Base-by-base conservation (phyloP, 2,113 vertebrate genomes). In the Globicephala melas region DNA sequence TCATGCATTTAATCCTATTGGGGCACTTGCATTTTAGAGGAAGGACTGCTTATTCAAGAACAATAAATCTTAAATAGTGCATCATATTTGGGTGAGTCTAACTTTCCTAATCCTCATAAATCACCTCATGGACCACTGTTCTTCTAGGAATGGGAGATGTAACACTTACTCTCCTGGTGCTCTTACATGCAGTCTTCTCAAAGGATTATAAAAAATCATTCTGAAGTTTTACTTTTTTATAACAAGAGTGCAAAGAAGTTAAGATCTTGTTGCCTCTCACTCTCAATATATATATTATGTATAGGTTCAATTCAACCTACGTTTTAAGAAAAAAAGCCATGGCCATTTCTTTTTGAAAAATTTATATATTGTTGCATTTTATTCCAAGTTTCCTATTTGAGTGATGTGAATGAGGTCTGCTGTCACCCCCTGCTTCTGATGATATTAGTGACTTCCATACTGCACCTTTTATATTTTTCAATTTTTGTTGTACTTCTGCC, bases 331-430 rank as follows among this genome's bases (percentile, higher is more conserved):
- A 84, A 93, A 94, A 93, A 94, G 47, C 26, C 62, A 97, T 93
- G 94, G 5, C 83, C 60, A 95, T 90, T 28, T 71, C 25, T 80
- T 98, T 94, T 53, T 86, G 73, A 79, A 97, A 95, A 96, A 58
- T 87, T 38, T 89, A 86, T 97, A 83, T 94, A 90, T 26, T 81
- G 47, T 85, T 93, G 5, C 20, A 58, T 68, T 91, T 83, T 97
- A 94, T 95, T 58, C 63, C 28, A 41, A 65, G 8, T 38, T 50
- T 96, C 41, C 74, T 87, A 94, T 94, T 97, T 95, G 96, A 81
- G 36, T 58, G n/a, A 93, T 65, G 25, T 87, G 82, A 76, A 5
- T 93, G 8, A 41, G 47, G 93, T 94, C 81, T 95, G 31, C 5
- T 67, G 1, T 92, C 36, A 96, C 28, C 44, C 2, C 17, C 18